phyloP scores from a whole-genome alignment of 2,888 invertebrate species.

The Xanthostigma xanthostigma region DNA sequence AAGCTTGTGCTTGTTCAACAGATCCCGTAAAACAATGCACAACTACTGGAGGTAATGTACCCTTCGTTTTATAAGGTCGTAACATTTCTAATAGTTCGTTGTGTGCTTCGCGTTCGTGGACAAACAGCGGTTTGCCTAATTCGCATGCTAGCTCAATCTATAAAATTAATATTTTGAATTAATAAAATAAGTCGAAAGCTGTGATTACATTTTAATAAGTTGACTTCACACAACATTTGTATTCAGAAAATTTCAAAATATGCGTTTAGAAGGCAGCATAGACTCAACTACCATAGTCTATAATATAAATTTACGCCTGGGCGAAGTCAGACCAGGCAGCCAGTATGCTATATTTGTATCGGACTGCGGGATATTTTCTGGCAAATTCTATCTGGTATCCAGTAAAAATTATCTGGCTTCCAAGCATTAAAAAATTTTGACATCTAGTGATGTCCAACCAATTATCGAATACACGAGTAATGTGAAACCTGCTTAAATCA shows the following conservation, averaged over 20 bases:
- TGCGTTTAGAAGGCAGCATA: too few species aligned
- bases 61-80: constrained; percentile 28
- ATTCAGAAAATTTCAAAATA: too few species aligned
- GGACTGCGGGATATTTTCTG: too few species aligned
- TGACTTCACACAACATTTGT: background rate
- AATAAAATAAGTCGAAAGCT: background rate
- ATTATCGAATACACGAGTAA: background rate
- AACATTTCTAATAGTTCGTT: constrained; percentile 67
- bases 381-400: too few species aligned
- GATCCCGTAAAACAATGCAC: constrained; percentile 88
- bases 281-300: too few species aligned
- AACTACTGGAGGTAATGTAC: constrained; percentile 59
- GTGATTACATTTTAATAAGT: background rate
- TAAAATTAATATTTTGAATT: constrained; percentile 15
- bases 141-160: constrained; percentile 75
- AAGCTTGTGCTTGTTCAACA: constrained; percentile 65
- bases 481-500: background rate
- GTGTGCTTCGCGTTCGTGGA: constrained; percentile 87
- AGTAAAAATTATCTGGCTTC: too few species aligned
- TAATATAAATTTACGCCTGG: too few species aligned
- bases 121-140: constrained; percentile 71
- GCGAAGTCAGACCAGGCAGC: too few species aligned
- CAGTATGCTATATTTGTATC: too few species aligned
- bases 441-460: too few species aligned
- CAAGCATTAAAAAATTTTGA: too few species aligned